Evolutionary conservation across 1,140 invertebrate species (phyloP).

Genomic region (Drosophila hydei): DNA sequence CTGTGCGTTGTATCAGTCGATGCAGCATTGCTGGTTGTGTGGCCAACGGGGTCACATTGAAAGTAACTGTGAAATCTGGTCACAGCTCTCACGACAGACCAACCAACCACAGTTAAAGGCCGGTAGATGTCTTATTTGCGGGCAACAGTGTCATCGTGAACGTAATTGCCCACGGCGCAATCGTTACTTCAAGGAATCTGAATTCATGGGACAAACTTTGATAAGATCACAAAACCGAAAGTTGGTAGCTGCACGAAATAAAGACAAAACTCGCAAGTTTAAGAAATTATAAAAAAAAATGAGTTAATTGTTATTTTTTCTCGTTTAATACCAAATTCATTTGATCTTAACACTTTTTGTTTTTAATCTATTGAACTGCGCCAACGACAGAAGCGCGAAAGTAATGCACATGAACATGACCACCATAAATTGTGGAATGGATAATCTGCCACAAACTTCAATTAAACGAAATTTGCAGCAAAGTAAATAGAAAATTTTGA

Average conservation of each 20-base stretch:
- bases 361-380: slow-evolving; percentile 60
- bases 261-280: background rate
- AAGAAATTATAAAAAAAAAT: background rate
- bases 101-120: background rate
- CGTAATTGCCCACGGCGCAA: slow-evolving; percentile 32
- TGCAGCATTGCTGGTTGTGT: slow-evolving; percentile 74
- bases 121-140: slow-evolving; percentile 50
- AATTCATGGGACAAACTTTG: slow-evolving; percentile 47
- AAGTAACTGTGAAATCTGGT: slow-evolving; percentile 38
- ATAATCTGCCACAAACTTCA: slow-evolving; percentile 38
- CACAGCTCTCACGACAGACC: background rate
- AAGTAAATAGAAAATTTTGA: slow-evolving; percentile 60
- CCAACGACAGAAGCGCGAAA: slow-evolving; percentile 38
- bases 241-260: background rate
- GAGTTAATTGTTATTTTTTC: slow-evolving; percentile 7
- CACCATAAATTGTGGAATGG: slow-evolving; percentile 80
- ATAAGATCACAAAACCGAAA: background rate
- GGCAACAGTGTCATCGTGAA: slow-evolving; percentile 45
- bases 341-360: slow-evolving; percentile 66
- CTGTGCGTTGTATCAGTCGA: slow-evolving; percentile 68
- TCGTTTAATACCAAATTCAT: slow-evolving; percentile 66
- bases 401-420: slow-evolving; percentile 58
- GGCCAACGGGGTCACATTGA: slow-evolving; percentile 64
- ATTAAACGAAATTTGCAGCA: slow-evolving; percentile 30
- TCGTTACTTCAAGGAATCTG: slow-evolving; percentile 48